A percentile compares a stretch with the other conserved stretches of the same genome.
These are phyloP conservation scores for Aphaenogaster floridana DNA, from an alignment of 1,140 invertebrate genomes.

Conservation along the genomic window DNA sequence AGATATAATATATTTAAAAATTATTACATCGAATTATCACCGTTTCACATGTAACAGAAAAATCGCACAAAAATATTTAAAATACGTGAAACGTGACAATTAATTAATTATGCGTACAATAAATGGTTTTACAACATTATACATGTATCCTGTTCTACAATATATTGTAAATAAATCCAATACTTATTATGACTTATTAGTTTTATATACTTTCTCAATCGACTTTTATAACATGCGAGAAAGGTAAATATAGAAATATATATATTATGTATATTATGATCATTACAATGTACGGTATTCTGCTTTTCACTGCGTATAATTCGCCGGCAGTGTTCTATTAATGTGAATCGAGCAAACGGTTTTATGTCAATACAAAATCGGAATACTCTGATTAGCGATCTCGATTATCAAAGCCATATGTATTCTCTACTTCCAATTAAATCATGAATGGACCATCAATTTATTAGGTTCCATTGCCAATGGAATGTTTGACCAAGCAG, in stretches of 20 bases:
- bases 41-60: neutral
- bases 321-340: neutral
- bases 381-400: slow-evolving; percentile 65
- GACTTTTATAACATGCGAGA: neutral
- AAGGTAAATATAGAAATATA: slow-evolving; percentile 1
- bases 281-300: neutral
- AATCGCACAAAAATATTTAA: neutral
- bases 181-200: neutral
- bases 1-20: neutral
- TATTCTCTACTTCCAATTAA: slow-evolving; percentile 41
- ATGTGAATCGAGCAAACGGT: slow-evolving; percentile 11
- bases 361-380: slow-evolving; percentile 15
- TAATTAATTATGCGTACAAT: slow-evolving; percentile 8
- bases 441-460: slow-evolving; percentile 62
- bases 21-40: neutral
- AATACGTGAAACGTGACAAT: slow-evolving; percentile 8
- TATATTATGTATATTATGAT: neutral
- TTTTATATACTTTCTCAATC: neutral
- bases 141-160: neutral
- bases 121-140: slow-evolving; percentile 24
- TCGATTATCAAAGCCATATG: slow-evolving; percentile 52
- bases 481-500: neutral
- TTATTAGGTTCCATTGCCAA: slow-evolving; percentile 48
- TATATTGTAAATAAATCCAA: neutral
- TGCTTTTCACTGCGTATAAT: neutral